phyloP scores from a whole-genome alignment of 2,113 vertebrate species.

The Struthio camelus region DNA sequence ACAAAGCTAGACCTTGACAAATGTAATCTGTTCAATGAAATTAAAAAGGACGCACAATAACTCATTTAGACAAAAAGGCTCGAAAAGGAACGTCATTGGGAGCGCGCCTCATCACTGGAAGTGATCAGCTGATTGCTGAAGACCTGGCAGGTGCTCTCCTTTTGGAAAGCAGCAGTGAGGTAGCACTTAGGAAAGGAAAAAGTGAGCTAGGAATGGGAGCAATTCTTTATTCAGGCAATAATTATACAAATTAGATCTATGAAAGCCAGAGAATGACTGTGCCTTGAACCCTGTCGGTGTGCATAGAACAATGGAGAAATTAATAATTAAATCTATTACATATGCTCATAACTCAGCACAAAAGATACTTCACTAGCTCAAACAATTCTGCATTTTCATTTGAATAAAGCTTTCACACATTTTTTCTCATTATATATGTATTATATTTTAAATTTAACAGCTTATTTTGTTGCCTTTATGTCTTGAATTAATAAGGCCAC shows the following conservation, averaged over 20 bases:
- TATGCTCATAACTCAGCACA: conserved; percentile 92
- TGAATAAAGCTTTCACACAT: conserved; percentile 86
- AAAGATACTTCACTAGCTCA: conserved; percentile 82
- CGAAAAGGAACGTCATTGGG: conserved; percentile 73
- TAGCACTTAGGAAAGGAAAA: conserved; percentile 59
- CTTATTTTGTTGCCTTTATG: conserved; percentile 84
- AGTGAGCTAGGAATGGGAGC: conserved; percentile 73
- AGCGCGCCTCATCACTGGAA: conserved; percentile 71
- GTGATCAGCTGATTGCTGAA: conserved; percentile 80
- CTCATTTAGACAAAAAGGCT: conserved; percentile 81
- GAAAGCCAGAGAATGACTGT: conserved; percentile 90
- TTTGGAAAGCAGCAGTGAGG: conserved; percentile 80
- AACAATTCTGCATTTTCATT: conserved; percentile 84
- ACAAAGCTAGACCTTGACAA: conserved; percentile 85
- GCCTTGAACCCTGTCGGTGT: conserved; percentile 89
- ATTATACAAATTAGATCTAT: conserved; percentile 98
- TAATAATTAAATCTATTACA: conserved; percentile 99
- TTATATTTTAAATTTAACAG: conserved; percentile 84
- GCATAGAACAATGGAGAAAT: conserved; percentile 84
- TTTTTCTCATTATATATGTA: conserved; percentile 82
- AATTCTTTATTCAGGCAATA: conserved; percentile 88
- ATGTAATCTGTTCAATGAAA: conserved; percentile 85
- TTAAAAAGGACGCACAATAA: conserved; percentile 83
- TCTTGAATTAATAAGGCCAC: conserved; percentile 81
- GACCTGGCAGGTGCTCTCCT: conserved; percentile 82